Conservation (phyloP, 2,888 invertebrate genomes). For the Calameuta pallipes region DNA sequence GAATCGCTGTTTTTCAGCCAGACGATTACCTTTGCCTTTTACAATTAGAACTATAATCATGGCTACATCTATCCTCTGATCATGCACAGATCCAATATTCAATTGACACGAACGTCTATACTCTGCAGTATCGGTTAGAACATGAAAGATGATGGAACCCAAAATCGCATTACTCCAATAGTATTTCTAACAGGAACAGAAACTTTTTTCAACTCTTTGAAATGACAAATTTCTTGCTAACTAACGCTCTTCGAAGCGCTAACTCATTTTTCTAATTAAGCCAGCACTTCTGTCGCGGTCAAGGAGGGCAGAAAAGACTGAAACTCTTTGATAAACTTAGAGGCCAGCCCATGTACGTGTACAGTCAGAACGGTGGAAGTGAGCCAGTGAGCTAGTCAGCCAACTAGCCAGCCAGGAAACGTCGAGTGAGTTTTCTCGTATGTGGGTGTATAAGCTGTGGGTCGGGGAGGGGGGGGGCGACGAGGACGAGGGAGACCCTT, state of each 20-base stretch:
- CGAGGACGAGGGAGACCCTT: conserved; percentile 46
- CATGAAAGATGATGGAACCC: background rate
- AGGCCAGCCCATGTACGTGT: conserved; percentile 38
- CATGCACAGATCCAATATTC: background rate
- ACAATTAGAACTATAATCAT: background rate
- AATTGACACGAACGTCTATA: background rate
- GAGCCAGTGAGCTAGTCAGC: background rate
- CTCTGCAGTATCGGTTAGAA: background rate
- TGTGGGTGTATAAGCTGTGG: background rate
- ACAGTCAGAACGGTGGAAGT: conserved; percentile 16
- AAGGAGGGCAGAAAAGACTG: conserved; percentile 27
- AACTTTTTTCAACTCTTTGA: background rate
- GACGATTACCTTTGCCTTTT: conserved; percentile 18
- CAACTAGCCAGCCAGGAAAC: conserved; percentile 11
- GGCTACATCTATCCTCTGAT: background rate
- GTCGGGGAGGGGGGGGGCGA: conserved; percentile 11
- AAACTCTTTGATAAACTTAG: conserved; percentile 56
- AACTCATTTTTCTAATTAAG: conserved; percentile 65
- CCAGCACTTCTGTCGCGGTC: conserved; percentile 46
- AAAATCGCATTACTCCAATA: background rate
- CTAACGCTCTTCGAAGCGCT: conserved; percentile 48
- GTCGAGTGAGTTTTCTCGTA: background rate
- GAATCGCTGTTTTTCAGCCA: conserved; percentile 61
- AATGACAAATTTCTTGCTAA: conserved; percentile 32
- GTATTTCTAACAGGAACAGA: background rate